A percentile compares a stretch with the other conserved stretches of the same genome.
Conservation (phyloP, 2,113 vertebrate genomes). For the Panthera uncia region DNA sequence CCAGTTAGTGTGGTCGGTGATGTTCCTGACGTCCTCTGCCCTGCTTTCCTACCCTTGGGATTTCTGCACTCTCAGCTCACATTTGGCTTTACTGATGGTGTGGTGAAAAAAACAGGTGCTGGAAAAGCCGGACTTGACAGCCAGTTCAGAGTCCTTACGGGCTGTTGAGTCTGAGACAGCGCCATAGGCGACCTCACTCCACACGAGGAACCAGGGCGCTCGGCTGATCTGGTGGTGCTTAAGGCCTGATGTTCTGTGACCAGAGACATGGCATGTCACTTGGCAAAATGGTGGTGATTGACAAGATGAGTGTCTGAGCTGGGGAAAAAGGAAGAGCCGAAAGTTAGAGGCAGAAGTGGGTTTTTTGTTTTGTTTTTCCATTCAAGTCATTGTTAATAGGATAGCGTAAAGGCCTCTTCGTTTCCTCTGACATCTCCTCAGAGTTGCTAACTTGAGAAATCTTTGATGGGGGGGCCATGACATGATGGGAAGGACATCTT, state of each 20-base stretch:
- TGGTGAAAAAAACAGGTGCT: background rate
- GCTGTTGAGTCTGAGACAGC: background rate
- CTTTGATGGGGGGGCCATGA: background rate
- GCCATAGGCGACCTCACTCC: accelerated
- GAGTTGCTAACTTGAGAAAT: background rate
- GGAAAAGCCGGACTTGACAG: background rate
- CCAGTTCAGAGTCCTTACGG: background rate
- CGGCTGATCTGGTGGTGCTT: accelerated
- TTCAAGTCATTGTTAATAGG: background rate
- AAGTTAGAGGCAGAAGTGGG: background rate
- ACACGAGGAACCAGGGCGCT: background rate
- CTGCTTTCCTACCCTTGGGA: background rate
- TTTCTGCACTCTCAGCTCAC: background rate
- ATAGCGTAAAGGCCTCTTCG: background rate
- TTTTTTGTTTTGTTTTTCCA: background rate
- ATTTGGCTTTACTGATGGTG: background rate
- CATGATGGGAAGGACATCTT: background rate
- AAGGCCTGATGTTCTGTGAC: background rate
- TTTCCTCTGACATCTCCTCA: background rate
- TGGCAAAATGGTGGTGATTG: background rate
- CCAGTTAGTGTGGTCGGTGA: background rate
- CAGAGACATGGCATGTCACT: background rate
- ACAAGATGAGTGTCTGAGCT: background rate
- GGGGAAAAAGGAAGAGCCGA: background rate
- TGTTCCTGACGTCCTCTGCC: background rate